Evolutionary conservation across 1,140 invertebrate genomes (phyloP), one percentile per base, ranked within the genome.

Genomic region (Drosophila cardini): DNA sequence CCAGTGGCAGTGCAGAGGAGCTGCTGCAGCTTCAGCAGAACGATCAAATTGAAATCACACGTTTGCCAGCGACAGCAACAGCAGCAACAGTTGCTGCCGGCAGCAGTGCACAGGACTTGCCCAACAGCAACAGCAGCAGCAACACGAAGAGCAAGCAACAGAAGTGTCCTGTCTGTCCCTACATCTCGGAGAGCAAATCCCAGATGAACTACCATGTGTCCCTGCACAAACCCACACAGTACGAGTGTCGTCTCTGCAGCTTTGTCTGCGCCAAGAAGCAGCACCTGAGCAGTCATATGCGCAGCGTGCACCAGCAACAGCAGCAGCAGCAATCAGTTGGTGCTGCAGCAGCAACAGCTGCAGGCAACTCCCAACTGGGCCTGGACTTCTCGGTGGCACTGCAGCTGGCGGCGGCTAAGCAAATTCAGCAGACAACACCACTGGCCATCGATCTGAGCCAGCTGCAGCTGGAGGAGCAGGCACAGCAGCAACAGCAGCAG

Each of bases 141-240:
- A 91, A 90, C 21, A 89, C 90, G 11, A 90, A 90, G 63, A 83
- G 81, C 57, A 92, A 90, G 80, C 93, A 95, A 63, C 95, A 96
- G 89, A 94, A 94, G 79, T 97, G 96, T 80, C 93, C 93, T 0
- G 93, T 94, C 43, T 97, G 96, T 91, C 96, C 96, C 0, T 97
- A 96, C 90, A 95, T 96, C 67, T 96, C 95, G 26, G 96, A 96
- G 82, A 97, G 95, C 85, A 96, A 96, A 91, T 96, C 96, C 43
- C 96, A 97, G 89, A 96, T 95, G 81, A 94, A 96, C 72, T 97
- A 97, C 90, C 96, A 97, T 78, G 96, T 96, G 76, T 96, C 97
- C 90, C 96, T 97, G 84, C 97, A 98, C 87, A 94, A 96, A 42
- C 94, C 95, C 5, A 93, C 93, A 8, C 94, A 95, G 56, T 97